Evolutionary conservation across 2,113 vertebrate species (phyloP), one percentile per base, ranked within the genome.

Genomic region (Thalassarche chlororhynchos): DNA sequence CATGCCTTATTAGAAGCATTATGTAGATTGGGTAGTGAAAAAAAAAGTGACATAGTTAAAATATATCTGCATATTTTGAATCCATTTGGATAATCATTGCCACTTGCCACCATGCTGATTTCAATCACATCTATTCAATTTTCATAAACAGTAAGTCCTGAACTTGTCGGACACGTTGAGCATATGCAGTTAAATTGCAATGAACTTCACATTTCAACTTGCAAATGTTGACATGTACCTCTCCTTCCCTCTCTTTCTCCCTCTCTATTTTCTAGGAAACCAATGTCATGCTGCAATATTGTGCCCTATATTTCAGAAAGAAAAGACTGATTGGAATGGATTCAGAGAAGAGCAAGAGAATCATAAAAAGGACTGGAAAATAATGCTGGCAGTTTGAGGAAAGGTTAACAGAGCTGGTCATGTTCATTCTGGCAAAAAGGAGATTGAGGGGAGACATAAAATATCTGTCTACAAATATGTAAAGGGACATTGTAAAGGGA

Each of bases 361-460:
- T 89, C 55, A 58, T 84, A 75, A 90, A 90, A 90, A 78, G 31
- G 24, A 62, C 51, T 42, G 40, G 80, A 84, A 96, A 92, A 95
- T 84, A 87, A 87, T 23, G 34, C 10, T 7, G 4, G 11, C 44
- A 62, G 38, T 24, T 85, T 93, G 60, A 89, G 69, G 12, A 90
- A 92, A 92, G 38, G 26, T 76, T 85, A 91, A 84, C 15, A 52
- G 78, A 69, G 40, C 28, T 78, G 57, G 44, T 55, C 76, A 40
- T 72, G 47, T 52, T 97, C 79, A 71, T 32, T 90, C 34, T 81
- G 64, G 60, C 36, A 86, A 95, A 78, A 94, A 86, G 8, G 10
- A 93, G 55, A 95, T 89, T 93, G 90, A 87, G 21, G 28, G 23
- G n/a, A 87, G 25, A 82, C 28, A 55, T 90, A 88, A 94, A 95